These are phyloP conservation scores for Harlomillsia oculata DNA, from an alignment of 1,140 invertebrate genomes.

Conservation along the genomic window DNA sequence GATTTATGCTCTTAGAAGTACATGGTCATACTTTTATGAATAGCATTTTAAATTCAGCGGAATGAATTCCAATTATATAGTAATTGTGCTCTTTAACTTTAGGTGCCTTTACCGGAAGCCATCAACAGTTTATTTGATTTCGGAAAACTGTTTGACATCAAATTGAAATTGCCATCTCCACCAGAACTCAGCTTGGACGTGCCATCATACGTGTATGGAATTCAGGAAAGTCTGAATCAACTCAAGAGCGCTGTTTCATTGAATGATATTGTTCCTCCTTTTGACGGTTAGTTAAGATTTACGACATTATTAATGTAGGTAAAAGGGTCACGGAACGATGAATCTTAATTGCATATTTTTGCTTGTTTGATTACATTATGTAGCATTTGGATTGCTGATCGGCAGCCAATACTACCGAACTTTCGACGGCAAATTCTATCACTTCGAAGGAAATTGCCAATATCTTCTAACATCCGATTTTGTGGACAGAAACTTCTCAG, in stretches of 20 bases:
- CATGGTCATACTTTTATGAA: slow-evolving; percentile 1
- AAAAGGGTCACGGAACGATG: background rate
- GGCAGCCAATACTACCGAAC: slow-evolving; percentile 22
- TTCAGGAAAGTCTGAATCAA: slow-evolving; percentile 8
- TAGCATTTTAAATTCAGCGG: no score
- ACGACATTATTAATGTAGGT: background rate
- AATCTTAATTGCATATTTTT: background rate
- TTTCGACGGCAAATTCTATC: slow-evolving; percentile 60
- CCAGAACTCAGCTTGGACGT: background rate
- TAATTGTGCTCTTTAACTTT: background rate
- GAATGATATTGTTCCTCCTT: slow-evolving; percentile 17
- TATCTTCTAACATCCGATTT: slow-evolving; percentile 75
- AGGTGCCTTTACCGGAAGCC: slow-evolving; percentile 27
- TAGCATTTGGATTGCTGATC: slow-evolving; percentile 10
- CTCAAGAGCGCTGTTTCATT: slow-evolving; percentile 1
- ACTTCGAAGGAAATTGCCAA: slow-evolving; percentile 67
- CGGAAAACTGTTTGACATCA: background rate
- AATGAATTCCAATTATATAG: no score
- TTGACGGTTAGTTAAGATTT: slow-evolving; percentile 16
- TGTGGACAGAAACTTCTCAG: slow-evolving; percentile 66
- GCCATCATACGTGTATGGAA: slow-evolving; percentile 14
- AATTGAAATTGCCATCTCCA: background rate
- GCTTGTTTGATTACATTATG: no score
- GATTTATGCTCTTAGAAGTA: slow-evolving; percentile 26
- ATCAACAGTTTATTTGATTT: slow-evolving; percentile 25